Conservation (phyloP, 2,888 invertebrate genomes). For the Hypselothyrea guttata region DNA sequence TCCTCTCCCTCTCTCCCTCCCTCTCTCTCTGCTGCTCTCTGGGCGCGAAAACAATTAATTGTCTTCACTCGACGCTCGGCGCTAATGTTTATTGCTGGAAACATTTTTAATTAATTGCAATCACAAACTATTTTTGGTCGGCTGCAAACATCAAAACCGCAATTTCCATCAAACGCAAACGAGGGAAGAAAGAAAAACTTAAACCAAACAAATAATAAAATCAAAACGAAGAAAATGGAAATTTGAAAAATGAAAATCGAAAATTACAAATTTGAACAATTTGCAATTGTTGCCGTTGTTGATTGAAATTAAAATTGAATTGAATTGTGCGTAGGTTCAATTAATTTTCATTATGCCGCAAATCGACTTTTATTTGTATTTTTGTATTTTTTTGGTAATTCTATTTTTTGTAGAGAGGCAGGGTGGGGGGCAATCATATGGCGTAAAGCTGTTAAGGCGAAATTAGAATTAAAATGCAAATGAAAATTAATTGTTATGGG, state of each 20-base stretch:
- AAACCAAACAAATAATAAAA: conserved; percentile 64
- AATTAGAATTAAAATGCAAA: conserved; percentile 61
- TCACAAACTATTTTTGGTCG: conserved; percentile 52
- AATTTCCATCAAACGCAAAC: conserved; percentile 44
- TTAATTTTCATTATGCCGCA: conserved; percentile 65
- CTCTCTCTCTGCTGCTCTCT: neutral
- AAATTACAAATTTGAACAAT: too few species aligned
- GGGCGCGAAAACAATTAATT: conserved; percentile 8
- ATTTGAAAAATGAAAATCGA: too few species aligned
- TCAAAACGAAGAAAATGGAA: conserved; percentile 30
- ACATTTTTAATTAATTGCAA: conserved; percentile 58
- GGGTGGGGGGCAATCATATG: conserved; percentile 1
- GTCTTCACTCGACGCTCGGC: conserved; percentile 21
- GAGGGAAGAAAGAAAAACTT: too few species aligned
- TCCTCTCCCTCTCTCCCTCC: neutral
- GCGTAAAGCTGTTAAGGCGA: conserved; percentile 38
- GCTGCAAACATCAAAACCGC: conserved; percentile 50
- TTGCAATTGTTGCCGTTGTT: conserved; percentile 18
- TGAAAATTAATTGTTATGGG: conserved; percentile 71
- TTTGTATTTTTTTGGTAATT: too few species aligned
- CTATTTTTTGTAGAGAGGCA: too few species aligned
- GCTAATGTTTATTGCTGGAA: conserved; percentile 60
- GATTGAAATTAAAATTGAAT: conserved; percentile 46
- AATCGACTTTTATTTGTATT: neutral
- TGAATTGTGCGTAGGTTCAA: conserved; percentile 56